A percentile compares a stretch with the other conserved stretches of the same genome.
Conservation (phyloP, 2,113 vertebrate species). For the Coptodon bakossiorum region DNA sequence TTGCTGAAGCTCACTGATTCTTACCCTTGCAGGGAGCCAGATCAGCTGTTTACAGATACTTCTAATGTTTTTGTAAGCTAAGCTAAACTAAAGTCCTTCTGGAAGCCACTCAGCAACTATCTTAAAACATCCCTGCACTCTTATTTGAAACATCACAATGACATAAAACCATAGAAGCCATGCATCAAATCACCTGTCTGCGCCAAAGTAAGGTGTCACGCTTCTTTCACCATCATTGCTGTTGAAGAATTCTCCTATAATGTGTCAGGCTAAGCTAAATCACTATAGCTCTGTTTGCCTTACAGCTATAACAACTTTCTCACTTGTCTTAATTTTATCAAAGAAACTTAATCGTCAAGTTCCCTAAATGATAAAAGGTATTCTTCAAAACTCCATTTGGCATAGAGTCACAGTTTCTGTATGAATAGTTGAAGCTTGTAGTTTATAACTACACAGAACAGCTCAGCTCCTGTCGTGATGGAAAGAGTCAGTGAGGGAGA, state of each 20-base stretch:
- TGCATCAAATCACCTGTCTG: neutral
- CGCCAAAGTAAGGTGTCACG: fast-evolving
- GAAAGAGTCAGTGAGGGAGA: neutral
- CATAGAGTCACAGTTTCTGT: neutral
- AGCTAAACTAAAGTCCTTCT: neutral
- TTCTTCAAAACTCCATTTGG: neutral
- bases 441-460: neutral
- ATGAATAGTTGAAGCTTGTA: neutral
- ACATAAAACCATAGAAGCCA: neutral
- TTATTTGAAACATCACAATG: neutral
- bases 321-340: neutral
- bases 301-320: fast-evolving
- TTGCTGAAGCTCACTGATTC: neutral
- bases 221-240: neutral
- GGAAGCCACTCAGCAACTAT: neutral
- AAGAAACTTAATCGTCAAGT: neutral
- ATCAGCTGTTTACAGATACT: neutral
- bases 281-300: neutral
- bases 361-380: neutral
- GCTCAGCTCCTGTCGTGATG: neutral
- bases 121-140: neutral
- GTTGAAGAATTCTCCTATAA: neutral
- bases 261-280: neutral
- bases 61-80: neutral
- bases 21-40: neutral